Base-by-base conservation (phyloP, 2,113 vertebrate species). In the Todiramphus chloris region DNA sequence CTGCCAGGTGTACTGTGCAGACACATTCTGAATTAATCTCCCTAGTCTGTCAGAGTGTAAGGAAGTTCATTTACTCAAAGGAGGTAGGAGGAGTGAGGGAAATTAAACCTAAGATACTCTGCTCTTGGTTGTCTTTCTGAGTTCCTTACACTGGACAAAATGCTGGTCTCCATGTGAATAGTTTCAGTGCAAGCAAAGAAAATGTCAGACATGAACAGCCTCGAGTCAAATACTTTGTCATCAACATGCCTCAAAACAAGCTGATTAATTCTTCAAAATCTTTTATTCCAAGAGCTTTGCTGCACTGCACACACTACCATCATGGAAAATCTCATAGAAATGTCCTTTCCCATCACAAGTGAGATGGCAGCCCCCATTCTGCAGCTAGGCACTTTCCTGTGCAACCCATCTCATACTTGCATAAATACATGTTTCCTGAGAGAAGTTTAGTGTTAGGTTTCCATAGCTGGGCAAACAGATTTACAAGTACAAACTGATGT, bases 11-110 rank as follows among this genome's bases (percentile, higher is more conserved):
- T 87, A 87, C 80, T 85, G 30, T 75, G 90, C 82, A 95, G 78
- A 95, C 86, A 96, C 13, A n/a, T 74, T 82, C 14, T 33, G 95
- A 95, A 97, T 97, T 95, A 97, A 98, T 97, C 96, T 97, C 75
- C 76, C 89, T 20, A 23, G 77, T 64, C 86, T 88, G 89, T 91
- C 89, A 84, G 90, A 91, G 83, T 94, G 31, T 30, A 94, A 89
- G 82, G 76, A 97, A 93, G 73, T 92, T 83, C 73, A 92, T 96
- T 97, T 96, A 96, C 94, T 95, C 91, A 95, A 75, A 83, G 82
- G 63, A 92, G 60, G 37, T 21, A 8, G 9, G 7, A 64, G 27
- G 10, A 67, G 24, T 39, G 58, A 81, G 83, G 58, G 68, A 56
- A 94, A 93, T 73, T 93, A 89, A 69, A 27, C 16, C 89, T 67